phyloP scores from a whole-genome alignment of 37 sponge, comb jelly and placozoan species.

The Petrosia ficiformis region DNA sequence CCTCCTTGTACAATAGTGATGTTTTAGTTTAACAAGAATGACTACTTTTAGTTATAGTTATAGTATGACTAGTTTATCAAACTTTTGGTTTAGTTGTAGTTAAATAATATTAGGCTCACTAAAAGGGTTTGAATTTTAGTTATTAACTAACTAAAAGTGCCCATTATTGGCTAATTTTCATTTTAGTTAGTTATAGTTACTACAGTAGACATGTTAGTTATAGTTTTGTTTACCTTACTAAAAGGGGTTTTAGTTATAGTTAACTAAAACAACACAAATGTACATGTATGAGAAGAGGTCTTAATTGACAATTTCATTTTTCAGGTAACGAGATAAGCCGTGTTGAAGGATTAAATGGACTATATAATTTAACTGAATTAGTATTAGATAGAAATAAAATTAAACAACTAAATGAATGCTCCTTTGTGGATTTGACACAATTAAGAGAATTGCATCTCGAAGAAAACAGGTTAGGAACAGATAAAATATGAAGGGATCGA shows the following conservation, averaged over 20 bases:
- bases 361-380: slow-evolving; percentile 70
- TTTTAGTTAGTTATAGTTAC: too few species aligned
- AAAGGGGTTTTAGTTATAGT: too few species aligned
- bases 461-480: slow-evolving; percentile 73
- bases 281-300: neutral
- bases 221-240: too few species aligned
- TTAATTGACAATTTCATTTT: neutral
- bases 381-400: slow-evolving; percentile 96
- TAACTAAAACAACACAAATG: neutral
- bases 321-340: slow-evolving; percentile 82
- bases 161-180: too few species aligned
- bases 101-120: too few species aligned
- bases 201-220: too few species aligned
- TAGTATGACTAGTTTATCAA: too few species aligned
- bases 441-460: slow-evolving; percentile 85
- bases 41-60: too few species aligned
- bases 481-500: neutral
- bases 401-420: slow-evolving; percentile 54
- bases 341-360: slow-evolving; percentile 80
- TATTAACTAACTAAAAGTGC: too few species aligned
- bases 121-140: too few species aligned
- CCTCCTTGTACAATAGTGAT: neutral
- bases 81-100: too few species aligned
- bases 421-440: slow-evolving; percentile 50
- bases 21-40: too few species aligned